Base-by-base conservation (phyloP, 2,113 vertebrate species). In the Eudyptes chrysolophus region DNA sequence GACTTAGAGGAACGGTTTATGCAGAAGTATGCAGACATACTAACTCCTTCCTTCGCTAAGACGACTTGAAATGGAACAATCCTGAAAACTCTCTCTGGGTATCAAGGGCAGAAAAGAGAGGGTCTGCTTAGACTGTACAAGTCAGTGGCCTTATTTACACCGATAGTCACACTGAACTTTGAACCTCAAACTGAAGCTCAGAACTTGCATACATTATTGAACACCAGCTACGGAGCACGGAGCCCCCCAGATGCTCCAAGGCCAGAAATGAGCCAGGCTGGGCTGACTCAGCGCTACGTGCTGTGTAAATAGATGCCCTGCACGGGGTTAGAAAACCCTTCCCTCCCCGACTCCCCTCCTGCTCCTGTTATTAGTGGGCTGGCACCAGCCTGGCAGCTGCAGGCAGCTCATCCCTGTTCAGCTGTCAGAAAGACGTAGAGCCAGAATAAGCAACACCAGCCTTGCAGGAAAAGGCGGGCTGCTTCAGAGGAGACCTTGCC, bases 371-470 rank as follows among this genome's bases (percentile, higher is more conserved):
- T 34, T 15, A 34, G 62, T 0, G 11, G 76, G 55, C 51, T 55
- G 79, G 88, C 93, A 89, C 27, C 89, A 15, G 54, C 58, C 89
- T 49, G 84, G 76, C 89, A 84, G 87, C 94, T 40, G 81, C 65
- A 30, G 78, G 64, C 85, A 64, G 46, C 80, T 81, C 84, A 30
- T 26, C 69, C 69, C 38, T 6, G 0, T 3, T 27, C 61, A 21
- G 34, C 8, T 44, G 16, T 10, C n/a, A 48, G 38, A 19, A n/a
- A 74, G 44, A 60, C 14, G 13, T 0, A 19, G 36, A 87, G 74
- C 34, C 66, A 18, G 87, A 42, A 69, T 10, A 36, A 69, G 75
- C 84, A 40, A 10, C 19, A 11, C 22, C n/a, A n/a, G 52, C 29
- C 87, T 78, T 2, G 4, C 12, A 36, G 72, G 77, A 26, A 68